Conservation (phyloP, 2,888 invertebrate genomes). For the Agrotis ipsilon region DNA sequence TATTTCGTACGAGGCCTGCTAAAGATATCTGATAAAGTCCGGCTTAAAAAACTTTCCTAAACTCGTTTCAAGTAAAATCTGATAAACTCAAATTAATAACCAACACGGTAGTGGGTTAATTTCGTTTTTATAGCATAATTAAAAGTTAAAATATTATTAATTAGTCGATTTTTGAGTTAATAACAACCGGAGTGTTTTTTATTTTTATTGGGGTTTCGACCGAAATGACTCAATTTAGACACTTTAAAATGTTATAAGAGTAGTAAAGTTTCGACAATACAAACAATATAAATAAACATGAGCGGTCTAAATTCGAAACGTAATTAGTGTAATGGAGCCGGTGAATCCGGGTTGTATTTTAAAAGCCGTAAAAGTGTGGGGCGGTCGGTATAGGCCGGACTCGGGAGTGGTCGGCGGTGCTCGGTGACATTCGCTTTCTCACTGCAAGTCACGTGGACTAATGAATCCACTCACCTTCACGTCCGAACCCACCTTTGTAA, state of each 20-base stretch:
- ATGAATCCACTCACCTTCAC: conserved; percentile 83
- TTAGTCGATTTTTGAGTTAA: conserved; percentile 75
- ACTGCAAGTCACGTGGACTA: conserved; percentile 88
- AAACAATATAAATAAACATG: conserved; percentile 73
- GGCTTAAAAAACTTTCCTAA: conserved; percentile 53
- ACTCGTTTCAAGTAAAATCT: conserved; percentile 60
- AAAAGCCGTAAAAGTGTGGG: conserved; percentile 73
- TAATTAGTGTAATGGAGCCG: conserved; percentile 85
- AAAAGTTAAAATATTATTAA: conserved; percentile 74
- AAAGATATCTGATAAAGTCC: conserved; percentile 38
- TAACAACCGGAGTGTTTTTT: conserved; percentile 68
- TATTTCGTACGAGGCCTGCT: conserved; percentile 21
- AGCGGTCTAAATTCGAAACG: conserved; percentile 75
- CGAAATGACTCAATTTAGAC: conserved; percentile 72
- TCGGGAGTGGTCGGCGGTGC: conserved; percentile 70
- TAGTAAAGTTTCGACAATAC: conserved; percentile 70
- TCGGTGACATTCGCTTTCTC: conserved; percentile 79
- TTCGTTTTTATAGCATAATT: conserved; percentile 66
- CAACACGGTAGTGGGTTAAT: conserved; percentile 59
- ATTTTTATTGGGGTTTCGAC: conserved; percentile 69
- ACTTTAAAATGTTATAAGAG: conserved; percentile 73
- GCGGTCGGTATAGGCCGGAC: conserved; percentile 55
- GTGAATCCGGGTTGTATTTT: conserved; percentile 76
- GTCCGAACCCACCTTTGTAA: conserved; percentile 75
- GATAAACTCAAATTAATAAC: conserved; percentile 63